phyloP scores from a whole-genome alignment of 2,888 invertebrate species.

The Sphaerophoria taeniata region DNA sequence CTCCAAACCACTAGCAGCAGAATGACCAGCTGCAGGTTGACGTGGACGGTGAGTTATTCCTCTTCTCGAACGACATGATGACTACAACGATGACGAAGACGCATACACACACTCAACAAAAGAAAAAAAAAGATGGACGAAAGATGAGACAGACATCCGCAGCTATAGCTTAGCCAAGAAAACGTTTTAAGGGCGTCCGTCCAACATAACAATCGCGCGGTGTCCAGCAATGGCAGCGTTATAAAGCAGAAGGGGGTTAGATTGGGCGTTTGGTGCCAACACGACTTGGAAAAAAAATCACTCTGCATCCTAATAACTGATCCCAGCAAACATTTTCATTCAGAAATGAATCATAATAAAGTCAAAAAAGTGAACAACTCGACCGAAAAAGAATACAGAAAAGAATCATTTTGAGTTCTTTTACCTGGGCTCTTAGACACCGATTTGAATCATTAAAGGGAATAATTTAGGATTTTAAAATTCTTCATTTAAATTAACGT shows the following conservation, averaged over 20 bases:
- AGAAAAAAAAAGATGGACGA: conserved; percentile 22
- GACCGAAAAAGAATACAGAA: too few species aligned
- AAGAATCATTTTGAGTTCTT: too few species aligned
- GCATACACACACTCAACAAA: too few species aligned
- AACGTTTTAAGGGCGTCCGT: conserved; percentile 57
- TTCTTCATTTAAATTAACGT: too few species aligned
- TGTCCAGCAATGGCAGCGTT: not conserved
- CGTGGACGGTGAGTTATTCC: conserved; percentile 68
- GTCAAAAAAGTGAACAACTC: too few species aligned
- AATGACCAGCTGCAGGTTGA: conserved; percentile 59
- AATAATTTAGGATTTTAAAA: too few species aligned
- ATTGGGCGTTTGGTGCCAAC: conserved; percentile 57
- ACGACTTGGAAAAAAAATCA: conserved; percentile 41
- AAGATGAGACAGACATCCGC: conserved; percentile 31
- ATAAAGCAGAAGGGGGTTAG: conserved; percentile 51
- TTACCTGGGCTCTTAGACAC: too few species aligned
- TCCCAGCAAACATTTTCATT: too few species aligned
- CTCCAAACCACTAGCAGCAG: conserved; percentile 32
- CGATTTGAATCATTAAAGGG: too few species aligned
- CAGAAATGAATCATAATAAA: too few species aligned
- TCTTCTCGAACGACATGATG: conserved; percentile 41
- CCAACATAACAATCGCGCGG: conserved; percentile 40
- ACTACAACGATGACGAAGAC: conserved; percentile 48
- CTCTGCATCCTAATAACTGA: conserved; percentile 62
- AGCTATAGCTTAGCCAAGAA: conserved; percentile 49